Evolutionary conservation across 2,113 vertebrate genomes (phyloP), one percentile per base, ranked within the genome.

Genomic region (Andinoacara biseriatus): DNA sequence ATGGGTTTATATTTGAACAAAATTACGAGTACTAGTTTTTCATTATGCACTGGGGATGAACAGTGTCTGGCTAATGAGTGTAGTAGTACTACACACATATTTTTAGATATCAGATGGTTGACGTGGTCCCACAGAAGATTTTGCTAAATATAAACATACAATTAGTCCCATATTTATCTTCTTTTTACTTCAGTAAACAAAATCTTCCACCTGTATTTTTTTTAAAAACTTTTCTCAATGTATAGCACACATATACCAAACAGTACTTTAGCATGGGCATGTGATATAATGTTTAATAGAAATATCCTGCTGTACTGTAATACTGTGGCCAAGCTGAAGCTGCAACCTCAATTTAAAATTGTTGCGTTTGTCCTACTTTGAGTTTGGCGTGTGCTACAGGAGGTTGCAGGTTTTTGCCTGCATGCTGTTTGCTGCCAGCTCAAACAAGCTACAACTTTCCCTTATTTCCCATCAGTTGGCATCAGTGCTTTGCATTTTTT

Each of bases 11-110:
- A 3, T 38, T 38, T 38, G 33, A 35, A 8, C 7, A 35, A 38
- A 38, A 38, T 3, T 22, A 2, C 10, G 8, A 22, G 46, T 67
- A 67, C 2, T 0, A 67, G 40, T 46, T 67, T 67, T 46, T 46
- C 62, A 67, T 10, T 17, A 46, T 67, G 26, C 22, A 67, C 2
- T 1, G 24, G 22, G 0, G 14, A 8, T 65, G 43, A 22, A 67
- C 38, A 15, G 11, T 46, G n/a, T 22, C 11, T 65, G n/a, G 35
- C 40, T 24, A 15, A 3, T 65, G 2, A 43, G 35, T 65, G 35
- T 65, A 43, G 62, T 65, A 24, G 35, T 65, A 24, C 13, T 65
- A 13, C 35, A 65, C n/a, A n/a, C 26, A 26, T 26, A 26, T 26
- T 26, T 26, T 26, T 26, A 26, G 26, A 26, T 26, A 26, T 26